Base-by-base conservation (phyloP, 2,888 invertebrate species). In the Merodon equestris region DNA sequence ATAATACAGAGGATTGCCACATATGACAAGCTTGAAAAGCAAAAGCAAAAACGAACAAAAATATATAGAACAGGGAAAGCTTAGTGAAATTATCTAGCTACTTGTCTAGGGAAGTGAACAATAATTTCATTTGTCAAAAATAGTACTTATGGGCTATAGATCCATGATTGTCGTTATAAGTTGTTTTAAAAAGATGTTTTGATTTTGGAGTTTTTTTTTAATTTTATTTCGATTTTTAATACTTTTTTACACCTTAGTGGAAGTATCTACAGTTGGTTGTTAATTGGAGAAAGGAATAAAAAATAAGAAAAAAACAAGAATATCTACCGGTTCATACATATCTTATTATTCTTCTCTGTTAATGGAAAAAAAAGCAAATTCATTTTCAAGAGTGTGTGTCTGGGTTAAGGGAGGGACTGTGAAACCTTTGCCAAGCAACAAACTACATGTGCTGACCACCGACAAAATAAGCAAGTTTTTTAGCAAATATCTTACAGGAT, bases 181-280 rank as follows among this genome's bases (percentile, higher is more conserved):
- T 57, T 60, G 63, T 70, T 7, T 27, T 27, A 27, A 27, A 27
- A 27, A 27, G 27, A 27, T 27, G n/a, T n/a, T 64, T 53, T 75
- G 64, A 53, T 72, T 56, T 47, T 75, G 68, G 61, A 68, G 54
- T 48, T 68, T 66, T 76, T 72, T 60, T 50, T 53, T 54, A 73
- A 61, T 45, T 66, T 71, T 60, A 54, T 27, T 47, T 61, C 71
- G 71, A 50, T 58, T 74, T 57, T 67, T 61, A 66, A 27, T 15
- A 47, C 60, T 53, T 73, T 73, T 77, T 77, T 77, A 77, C 77
- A 77, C 77, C 73, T 77, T 77, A 73, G 77, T 77, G 67, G 77
- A 77, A 73, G 75, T 77, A 73, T 77, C 77, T 77, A 77, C 53
- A 77, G 40, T 9, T 2, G 56, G 47, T 64, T 53, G 45, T 63